Conservation (phyloP, 2,113 vertebrate species). For the Gnathonemus longibarbis region DNA sequence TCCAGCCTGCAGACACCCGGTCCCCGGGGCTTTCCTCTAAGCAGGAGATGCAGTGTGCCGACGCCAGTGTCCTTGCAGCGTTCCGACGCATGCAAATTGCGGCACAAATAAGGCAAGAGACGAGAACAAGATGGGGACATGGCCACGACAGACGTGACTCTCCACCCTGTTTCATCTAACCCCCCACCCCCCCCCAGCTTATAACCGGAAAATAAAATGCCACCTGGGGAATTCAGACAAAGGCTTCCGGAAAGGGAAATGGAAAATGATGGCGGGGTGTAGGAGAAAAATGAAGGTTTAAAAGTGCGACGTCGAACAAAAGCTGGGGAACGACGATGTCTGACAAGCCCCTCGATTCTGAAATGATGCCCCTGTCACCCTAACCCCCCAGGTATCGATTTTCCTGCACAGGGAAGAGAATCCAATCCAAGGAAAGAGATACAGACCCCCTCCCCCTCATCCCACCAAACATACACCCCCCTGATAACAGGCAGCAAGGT, state of each 20-base stretch:
- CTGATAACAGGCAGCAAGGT: slow-evolving; percentile 84
- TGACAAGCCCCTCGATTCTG: slow-evolving; percentile 94
- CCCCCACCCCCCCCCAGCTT: slow-evolving; percentile 35
- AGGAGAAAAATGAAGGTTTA: slow-evolving; percentile 89
- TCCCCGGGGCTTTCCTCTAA: slow-evolving; percentile 60
- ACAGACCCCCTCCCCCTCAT: slow-evolving; percentile 49
- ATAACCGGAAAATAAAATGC: slow-evolving; percentile 65
- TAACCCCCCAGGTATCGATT: slow-evolving; percentile 83
- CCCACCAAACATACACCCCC: slow-evolving; percentile 51
- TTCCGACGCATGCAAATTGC: slow-evolving; percentile 60
- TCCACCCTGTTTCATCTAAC: slow-evolving; percentile 58
- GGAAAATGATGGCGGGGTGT: slow-evolving; percentile 48
- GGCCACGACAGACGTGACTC: slow-evolving; percentile 53
- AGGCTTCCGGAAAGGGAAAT: slow-evolving; percentile 46
- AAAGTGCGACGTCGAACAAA: slow-evolving; percentile 87
- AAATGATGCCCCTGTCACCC: slow-evolving; percentile 91
- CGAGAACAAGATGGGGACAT: slow-evolving; percentile 53
- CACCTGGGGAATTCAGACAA: slow-evolving; percentile 75
- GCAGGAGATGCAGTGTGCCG: slow-evolving; percentile 50
- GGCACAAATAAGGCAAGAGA: slow-evolving; percentile 44
- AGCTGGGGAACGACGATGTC: slow-evolving; percentile 86
- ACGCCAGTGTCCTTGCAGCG: slow-evolving; percentile 50
- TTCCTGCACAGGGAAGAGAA: slow-evolving; percentile 69
- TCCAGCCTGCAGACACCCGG: slow-evolving; percentile 48
- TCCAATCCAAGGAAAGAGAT: slow-evolving; percentile 78